phyloP scores from a whole-genome alignment of 2,113 vertebrate genomes.

The Deroptyus accipitrinus region DNA sequence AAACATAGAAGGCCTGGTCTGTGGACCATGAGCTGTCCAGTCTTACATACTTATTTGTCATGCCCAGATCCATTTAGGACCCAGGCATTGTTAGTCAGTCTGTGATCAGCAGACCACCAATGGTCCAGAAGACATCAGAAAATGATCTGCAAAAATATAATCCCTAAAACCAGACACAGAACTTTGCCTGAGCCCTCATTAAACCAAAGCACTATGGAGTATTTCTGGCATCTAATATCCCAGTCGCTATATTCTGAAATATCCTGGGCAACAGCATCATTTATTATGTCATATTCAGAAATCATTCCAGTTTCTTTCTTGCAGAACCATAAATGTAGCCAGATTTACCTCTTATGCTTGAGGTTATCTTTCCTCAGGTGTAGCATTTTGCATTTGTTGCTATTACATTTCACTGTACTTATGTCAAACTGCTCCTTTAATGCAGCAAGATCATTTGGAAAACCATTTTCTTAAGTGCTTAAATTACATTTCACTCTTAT shows the following conservation, averaged over 20 bases:
- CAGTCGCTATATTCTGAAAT: background rate
- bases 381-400: background rate
- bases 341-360: background rate
- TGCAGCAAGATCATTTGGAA: background rate
- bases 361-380: background rate
- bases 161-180: background rate
- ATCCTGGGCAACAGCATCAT: background rate
- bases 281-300: background rate
- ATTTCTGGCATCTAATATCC: background rate
- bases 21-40: background rate
- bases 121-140: background rate
- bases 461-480: background rate
- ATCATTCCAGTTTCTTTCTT: background rate
- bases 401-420: background rate
- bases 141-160: background rate
- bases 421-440: background rate
- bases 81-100: background rate
- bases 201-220: background rate
- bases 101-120: background rate
- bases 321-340: background rate
- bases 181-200: background rate
- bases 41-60: rapidly evolving
- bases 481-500: background rate
- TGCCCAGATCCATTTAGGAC: background rate
- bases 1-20: background rate